phyloP scores from a whole-genome alignment of 2,797 vertebrate genomes.

The Botia almorhae region DNA sequence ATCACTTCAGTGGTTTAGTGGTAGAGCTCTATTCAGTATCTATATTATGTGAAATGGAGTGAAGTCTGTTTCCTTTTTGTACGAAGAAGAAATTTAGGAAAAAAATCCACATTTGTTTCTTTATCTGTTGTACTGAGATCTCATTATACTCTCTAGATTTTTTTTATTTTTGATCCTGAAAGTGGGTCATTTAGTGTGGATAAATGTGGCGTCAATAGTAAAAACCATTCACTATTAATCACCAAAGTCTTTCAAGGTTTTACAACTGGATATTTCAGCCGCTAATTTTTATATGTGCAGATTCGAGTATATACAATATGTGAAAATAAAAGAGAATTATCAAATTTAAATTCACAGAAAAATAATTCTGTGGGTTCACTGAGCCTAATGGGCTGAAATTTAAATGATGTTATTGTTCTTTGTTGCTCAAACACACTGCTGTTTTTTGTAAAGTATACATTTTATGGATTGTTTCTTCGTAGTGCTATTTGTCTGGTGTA shows the following conservation, averaged over 20 bases:
- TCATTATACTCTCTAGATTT: neutral
- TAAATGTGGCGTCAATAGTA: neutral
- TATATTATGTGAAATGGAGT: neutral
- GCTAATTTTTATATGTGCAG: neutral
- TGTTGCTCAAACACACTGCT: too few species aligned
- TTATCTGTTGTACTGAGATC: neutral
- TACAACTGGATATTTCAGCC: neutral
- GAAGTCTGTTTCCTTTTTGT: conserved; percentile 9
- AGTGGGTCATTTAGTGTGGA: neutral
- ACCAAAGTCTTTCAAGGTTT: neutral
- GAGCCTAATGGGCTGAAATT: too few species aligned
- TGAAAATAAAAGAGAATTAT: too few species aligned
- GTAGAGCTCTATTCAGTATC: neutral
- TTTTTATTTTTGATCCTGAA: neutral
- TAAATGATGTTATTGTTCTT: too few species aligned
- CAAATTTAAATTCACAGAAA: too few species aligned
- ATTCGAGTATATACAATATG: neutral
- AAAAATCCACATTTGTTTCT: neutral
- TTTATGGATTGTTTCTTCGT: too few species aligned
- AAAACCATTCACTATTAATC: neutral
- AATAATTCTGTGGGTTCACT: too few species aligned
- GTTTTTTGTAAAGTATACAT: too few species aligned
- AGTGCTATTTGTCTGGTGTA: too few species aligned
- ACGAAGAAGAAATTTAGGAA: neutral
- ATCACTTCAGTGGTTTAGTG: conserved; percentile 21